Evolutionary conservation across 2,113 vertebrate genomes (phyloP).

Genomic region (Poecile atricapillus): DNA sequence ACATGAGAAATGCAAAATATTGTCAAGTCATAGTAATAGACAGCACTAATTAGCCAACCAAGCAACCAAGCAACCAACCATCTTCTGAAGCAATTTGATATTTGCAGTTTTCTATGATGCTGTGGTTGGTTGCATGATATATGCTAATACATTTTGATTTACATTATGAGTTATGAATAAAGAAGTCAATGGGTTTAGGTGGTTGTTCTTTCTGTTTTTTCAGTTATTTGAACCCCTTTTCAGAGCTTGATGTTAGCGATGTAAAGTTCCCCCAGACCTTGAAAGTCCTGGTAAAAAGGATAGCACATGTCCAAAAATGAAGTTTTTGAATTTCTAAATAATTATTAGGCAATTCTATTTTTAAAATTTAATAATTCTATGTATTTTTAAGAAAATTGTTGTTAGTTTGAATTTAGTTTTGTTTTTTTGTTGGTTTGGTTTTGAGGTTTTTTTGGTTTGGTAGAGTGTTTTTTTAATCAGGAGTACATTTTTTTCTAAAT

Average conservation of each 20-base stretch:
- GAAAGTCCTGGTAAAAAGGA: not conserved
- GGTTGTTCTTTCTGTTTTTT: not conserved
- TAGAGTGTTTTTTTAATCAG: not conserved
- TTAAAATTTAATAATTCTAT: not conserved
- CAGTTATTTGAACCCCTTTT: not conserved
- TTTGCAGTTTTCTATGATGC: not conserved
- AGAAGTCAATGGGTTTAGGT: accelerated
- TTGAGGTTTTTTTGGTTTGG: no score
- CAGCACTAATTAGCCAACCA: not conserved
- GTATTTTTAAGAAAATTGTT: not conserved
- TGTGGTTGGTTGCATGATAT: not conserved
- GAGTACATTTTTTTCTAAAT: not conserved
- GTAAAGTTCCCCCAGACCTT: not conserved
- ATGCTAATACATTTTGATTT: not conserved
- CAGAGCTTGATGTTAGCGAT: not conserved
- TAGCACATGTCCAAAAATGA: not conserved
- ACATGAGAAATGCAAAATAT: not conserved
- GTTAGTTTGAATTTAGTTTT: not conserved
- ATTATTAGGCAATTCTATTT: not conserved
- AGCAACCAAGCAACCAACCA: not conserved
- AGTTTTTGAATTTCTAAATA: not conserved
- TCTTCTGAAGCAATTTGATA: not conserved
- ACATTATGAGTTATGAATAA: not conserved
- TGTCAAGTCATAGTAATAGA: not conserved
- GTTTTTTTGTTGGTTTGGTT: not conserved